These are phyloP conservation scores for Bubo bubo DNA, from an alignment of 2,113 vertebrate genomes.

Conservation along the genomic window DNA sequence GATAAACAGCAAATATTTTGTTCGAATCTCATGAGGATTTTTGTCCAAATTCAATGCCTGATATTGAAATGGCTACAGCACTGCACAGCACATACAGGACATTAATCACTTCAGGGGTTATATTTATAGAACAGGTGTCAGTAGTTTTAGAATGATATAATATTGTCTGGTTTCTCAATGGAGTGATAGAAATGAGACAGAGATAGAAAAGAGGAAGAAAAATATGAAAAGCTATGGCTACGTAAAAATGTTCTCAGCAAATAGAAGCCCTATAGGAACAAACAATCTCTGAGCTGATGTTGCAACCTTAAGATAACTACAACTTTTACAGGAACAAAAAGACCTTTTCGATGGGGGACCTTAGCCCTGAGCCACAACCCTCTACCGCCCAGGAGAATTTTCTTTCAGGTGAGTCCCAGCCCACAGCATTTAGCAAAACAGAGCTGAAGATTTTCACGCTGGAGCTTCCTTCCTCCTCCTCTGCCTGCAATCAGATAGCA, in stretches of 20 bases:
- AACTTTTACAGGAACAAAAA: neutral
- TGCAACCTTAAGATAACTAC: neutral
- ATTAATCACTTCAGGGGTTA: neutral
- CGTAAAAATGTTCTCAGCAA: neutral
- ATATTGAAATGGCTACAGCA: neutral
- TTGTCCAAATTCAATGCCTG: neutral
- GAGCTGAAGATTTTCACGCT: neutral
- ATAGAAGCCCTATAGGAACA: neutral
- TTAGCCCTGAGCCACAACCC: neutral
- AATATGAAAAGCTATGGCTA: neutral
- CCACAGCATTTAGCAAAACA: neutral
- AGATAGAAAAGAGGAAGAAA: neutral
- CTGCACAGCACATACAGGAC: neutral
- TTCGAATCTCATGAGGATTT: neutral
- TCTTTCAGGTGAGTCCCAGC: neutral
- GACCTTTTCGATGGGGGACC: neutral
- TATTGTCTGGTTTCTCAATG: neutral
- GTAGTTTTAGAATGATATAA: neutral
- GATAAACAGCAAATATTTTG: neutral
- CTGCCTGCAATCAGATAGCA: neutral
- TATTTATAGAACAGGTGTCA: neutral
- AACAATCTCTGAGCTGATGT: neutral
- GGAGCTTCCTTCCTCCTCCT: neutral
- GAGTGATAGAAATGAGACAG: neutral
- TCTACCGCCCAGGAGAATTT: neutral